Evolutionary conservation across 2,888 invertebrate species (phyloP), one percentile per base, ranked within the genome.

Genomic region (Ichneumoninae sp.): DNA sequence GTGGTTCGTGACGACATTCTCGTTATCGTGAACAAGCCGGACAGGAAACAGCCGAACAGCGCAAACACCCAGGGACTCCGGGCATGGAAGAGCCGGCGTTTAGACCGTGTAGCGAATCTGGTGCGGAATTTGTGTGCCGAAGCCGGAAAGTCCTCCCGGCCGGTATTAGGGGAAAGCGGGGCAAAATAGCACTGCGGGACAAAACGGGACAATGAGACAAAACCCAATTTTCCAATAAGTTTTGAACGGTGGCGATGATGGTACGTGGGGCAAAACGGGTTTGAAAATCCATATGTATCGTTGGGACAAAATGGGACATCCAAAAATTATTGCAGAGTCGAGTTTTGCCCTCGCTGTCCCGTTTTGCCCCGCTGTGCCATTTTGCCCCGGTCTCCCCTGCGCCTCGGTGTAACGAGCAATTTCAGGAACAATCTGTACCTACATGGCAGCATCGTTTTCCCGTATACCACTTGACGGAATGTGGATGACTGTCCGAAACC

Each of bases 1-100:
- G 82, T 75, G 74, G 74, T 70, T 75, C 69, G 75, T 75, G 75
- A 70, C 83, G 83, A 83, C 69, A 83, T 70, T 83, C 75, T 79
- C 79, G 79, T 83, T 83, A 83, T 71, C 74, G 70, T 54, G 75
- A 75, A 70, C 79, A 52, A 83, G 75, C 75, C 19, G 79, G 65
- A 83, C 83, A 57, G 74, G 65, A 83, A 79, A 83, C 65, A 62
- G 75, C 50, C 22, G 26, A 74, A 75, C 68, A 54, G 30, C 68
- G 78, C 44, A 44, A 62, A 70, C 60, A 72, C 44, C 22, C 6
- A 16, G 26, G 60, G 33, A 62, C 33, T 30, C 33, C n/a, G 16
- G 5, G 62, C 5, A n/a, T 30, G 16, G 30, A 16, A 30, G 30
- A 30, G 62, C 13, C 62, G 33, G 33, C 16, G 16, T 13, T 62